Evolutionary conservation across 2,113 vertebrate genomes (phyloP).

Genomic region (Charina bottae): DNA sequence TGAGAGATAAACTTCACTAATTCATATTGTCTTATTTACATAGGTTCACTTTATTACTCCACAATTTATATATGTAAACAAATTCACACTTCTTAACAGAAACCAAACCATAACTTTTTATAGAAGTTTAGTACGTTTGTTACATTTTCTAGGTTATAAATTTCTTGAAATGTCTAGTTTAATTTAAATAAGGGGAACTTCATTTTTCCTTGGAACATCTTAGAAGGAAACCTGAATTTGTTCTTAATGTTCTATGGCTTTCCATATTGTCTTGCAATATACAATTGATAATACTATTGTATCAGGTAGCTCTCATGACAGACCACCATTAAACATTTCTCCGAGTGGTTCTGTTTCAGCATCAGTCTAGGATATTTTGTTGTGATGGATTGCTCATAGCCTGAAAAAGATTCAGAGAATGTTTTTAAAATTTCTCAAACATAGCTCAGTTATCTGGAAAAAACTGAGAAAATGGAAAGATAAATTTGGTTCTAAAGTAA

Average conservation of each 20-base stretch:
- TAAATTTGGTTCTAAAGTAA: too few relatives aligned
- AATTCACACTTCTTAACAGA: not conserved
- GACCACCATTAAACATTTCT: too few relatives aligned
- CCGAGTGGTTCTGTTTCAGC: too few relatives aligned
- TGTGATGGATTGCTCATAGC: too few relatives aligned
- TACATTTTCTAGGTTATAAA: not conserved
- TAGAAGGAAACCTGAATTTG: slow-evolving; percentile 40
- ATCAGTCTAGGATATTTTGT: too few relatives aligned
- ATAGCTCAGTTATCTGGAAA: too few relatives aligned
- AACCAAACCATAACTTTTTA: slow-evolving; percentile 29
- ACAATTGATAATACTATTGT: too few relatives aligned
- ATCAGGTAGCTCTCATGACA: too few relatives aligned
- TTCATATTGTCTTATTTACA: slow-evolving; percentile 20
- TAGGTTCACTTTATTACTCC: slow-evolving; percentile 4
- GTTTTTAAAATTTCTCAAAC: too few relatives aligned
- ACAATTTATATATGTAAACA: slow-evolving; percentile 32
- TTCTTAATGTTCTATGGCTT: not conserved
- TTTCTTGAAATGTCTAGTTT: slow-evolving; percentile 19
- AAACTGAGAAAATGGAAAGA: too few relatives aligned
- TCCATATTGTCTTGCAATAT: not conserved
- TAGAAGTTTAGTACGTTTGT: not conserved
- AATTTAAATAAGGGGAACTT: not conserved
- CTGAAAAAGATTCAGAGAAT: too few relatives aligned
- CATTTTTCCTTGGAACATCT: slow-evolving; percentile 35
- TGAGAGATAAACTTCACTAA: slow-evolving; percentile 2